Percentiles rank a stretch among this genome's conserved stretches.
These are phyloP conservation scores for Hoplostethus atlanticus DNA, from an alignment of 2,797 vertebrate species.

Conservation along the genomic window DNA sequence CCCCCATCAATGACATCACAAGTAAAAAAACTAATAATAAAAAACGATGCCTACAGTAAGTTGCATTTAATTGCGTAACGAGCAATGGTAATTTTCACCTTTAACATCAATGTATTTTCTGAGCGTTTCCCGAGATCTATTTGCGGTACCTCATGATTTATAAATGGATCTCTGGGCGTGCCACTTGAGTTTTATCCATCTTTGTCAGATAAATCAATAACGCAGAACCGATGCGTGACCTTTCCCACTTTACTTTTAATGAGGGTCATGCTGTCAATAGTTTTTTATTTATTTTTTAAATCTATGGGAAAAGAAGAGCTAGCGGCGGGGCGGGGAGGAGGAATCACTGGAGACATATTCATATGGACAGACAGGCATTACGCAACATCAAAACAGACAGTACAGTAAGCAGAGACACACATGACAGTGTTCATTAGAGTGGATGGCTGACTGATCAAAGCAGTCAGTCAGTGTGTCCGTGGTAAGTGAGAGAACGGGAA, in stretches of 20 bases:
- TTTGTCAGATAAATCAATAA: slow-evolving; percentile 43
- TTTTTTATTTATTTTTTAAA: slow-evolving; percentile 34
- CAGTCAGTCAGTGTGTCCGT: not conserved
- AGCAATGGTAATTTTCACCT: not conserved
- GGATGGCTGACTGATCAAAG: slow-evolving; percentile 12
- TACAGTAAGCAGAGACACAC: slow-evolving; percentile 8
- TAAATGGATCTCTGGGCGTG: not conserved
- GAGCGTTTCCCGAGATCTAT: not conserved
- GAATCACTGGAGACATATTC: slow-evolving; percentile 38
- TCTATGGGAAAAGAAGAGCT: slow-evolving; percentile 19
- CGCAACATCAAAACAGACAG: slow-evolving; percentile 39
- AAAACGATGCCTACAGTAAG: not conserved
- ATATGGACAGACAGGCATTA: slow-evolving; percentile 45
- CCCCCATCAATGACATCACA: not conserved
- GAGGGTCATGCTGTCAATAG: slow-evolving; percentile 52
- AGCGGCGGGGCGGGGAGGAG: slow-evolving; percentile 7
- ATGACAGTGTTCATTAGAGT: slow-evolving; percentile 59
- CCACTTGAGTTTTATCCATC: slow-evolving; percentile 32
- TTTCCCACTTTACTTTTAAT: slow-evolving; percentile 58
- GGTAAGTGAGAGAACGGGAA: slow-evolving; percentile 17
- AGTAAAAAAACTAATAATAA: not conserved
- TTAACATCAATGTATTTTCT: not conserved
- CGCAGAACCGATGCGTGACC: slow-evolving; percentile 41
- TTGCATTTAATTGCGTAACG: slow-evolving; percentile 6
- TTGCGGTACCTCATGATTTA: slow-evolving; percentile 20